Percentiles rank a stretch among this genome's conserved stretches.
phyloP scores from a whole-genome alignment of 2,888 invertebrate species.

The Antheraea assamensis region DNA sequence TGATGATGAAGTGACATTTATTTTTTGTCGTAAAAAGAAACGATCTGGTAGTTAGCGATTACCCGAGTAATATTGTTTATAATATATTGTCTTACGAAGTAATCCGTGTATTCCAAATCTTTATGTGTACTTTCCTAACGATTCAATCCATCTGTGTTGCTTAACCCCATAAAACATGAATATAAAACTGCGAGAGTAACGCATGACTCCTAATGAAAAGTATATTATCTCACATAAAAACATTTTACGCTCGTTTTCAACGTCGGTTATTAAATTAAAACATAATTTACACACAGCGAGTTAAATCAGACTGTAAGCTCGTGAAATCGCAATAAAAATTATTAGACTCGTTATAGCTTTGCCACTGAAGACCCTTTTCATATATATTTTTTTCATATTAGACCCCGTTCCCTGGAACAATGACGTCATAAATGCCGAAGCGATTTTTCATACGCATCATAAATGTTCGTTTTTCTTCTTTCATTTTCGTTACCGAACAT shows the following conservation, averaged over 20 bases:
- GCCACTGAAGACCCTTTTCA: constrained; percentile 47
- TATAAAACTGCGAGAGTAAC: constrained; percentile 66
- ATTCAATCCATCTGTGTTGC: constrained; percentile 55
- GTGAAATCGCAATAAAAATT: constrained; percentile 76
- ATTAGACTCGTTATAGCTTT: constrained; percentile 66
- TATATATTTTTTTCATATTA: constrained; percentile 51
- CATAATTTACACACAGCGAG: constrained; percentile 77
- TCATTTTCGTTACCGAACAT: background rate
- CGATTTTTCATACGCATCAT: constrained; percentile 68
- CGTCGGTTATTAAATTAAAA: constrained; percentile 77
- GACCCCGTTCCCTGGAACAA: constrained; percentile 57
- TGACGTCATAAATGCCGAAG: constrained; percentile 66
- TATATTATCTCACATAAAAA: constrained; percentile 78
- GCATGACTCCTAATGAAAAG: constrained; percentile 76
- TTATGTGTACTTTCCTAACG: constrained; percentile 48
- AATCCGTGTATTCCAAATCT: constrained; percentile 35
- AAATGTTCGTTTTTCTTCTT: constrained; percentile 22
- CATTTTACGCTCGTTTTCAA: constrained; percentile 73
- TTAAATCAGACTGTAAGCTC: constrained; percentile 73
- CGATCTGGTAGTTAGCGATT: background rate
- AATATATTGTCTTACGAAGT: background rate
- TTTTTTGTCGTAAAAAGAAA: constrained; percentile 32
- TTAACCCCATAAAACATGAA: constrained; percentile 61
- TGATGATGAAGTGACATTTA: constrained; percentile 35
- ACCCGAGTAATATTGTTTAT: background rate